Percentiles rank a stretch among this genome's conserved stretches.
phyloP scores from a whole-genome alignment of 2,797 vertebrate genomes.

The Lacerta bilineata region DNA sequence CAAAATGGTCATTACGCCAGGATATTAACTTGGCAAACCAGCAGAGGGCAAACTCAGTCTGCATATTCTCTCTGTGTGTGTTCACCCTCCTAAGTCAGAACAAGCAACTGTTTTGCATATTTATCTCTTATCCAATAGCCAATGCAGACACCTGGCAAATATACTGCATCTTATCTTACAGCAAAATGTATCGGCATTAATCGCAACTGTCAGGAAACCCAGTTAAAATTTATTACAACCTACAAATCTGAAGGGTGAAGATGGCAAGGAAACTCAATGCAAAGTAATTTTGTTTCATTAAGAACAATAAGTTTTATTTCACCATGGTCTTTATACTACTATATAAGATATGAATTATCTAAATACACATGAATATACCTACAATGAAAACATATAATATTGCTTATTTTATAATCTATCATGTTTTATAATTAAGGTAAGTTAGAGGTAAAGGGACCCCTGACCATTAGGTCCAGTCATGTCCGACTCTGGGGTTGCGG shows the following conservation, averaged over 20 bases:
- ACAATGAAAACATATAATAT: too few relatives aligned
- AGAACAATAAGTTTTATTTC: conserved; percentile 9
- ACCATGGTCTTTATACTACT: background rate
- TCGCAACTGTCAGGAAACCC: conserved; percentile 30
- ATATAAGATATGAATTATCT: background rate
- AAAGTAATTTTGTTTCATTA: conserved; percentile 33
- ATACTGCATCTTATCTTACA: conserved; percentile 23
- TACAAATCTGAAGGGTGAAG: conserved; percentile 46
- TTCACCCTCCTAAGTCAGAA: background rate
- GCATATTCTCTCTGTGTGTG: conserved; percentile 48
- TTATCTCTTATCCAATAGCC: conserved; percentile 61
- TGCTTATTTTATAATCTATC: too few relatives aligned
- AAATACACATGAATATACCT: background rate
- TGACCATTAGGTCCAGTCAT: too few relatives aligned
- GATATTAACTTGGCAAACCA: conserved; percentile 73
- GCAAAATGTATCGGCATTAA: conserved; percentile 43
- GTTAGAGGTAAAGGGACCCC: too few relatives aligned
- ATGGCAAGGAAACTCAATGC: conserved; percentile 15
- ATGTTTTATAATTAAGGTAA: too few relatives aligned
- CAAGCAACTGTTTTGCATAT: conserved; percentile 44
- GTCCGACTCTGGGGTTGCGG: too few relatives aligned
- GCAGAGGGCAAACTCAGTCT: conserved; percentile 82
- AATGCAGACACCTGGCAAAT: conserved; percentile 48
- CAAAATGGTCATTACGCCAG: conserved; percentile 34
- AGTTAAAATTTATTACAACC: conserved; percentile 43